Percentiles rank a stretch among this genome's conserved stretches.
Evolutionary conservation across 2,797 vertebrate species (phyloP).

Genomic region (Rhabdomys pumilio): DNA sequence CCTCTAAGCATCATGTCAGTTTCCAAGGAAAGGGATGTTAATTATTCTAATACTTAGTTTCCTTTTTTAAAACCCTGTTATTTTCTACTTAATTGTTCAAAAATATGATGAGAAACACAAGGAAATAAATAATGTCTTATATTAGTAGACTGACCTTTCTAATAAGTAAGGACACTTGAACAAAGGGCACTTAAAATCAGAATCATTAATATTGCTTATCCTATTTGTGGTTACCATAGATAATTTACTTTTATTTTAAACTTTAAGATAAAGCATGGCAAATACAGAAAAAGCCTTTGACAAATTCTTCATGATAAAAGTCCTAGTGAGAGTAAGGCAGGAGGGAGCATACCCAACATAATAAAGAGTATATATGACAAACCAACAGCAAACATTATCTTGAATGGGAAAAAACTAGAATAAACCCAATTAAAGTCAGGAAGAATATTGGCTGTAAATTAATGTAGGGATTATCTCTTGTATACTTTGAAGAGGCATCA

Average conservation of each 20-base stretch:
- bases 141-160: slow-evolving; percentile 21
- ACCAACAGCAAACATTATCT: neutral
- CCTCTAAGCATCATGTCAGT: neutral
- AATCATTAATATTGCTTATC: neutral
- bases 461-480: neutral
- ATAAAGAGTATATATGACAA: neutral
- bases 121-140: slow-evolving; percentile 54
- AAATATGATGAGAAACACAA: slow-evolving; percentile 52
- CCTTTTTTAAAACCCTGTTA: slow-evolving; percentile 42
- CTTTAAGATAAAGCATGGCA: slow-evolving; percentile 3
- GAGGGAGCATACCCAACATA: too few species aligned
- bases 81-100: slow-evolving; percentile 64
- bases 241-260: slow-evolving; percentile 60
- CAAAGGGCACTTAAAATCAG: slow-evolving; percentile 51
- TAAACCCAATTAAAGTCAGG: neutral
- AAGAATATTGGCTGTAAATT: neutral
- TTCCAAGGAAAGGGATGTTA: neutral
- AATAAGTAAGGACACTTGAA: slow-evolving; percentile 60
- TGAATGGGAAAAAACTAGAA: neutral
- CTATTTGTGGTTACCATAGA: neutral
- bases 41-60: slow-evolving; percentile 19
- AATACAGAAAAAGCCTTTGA: neutral
- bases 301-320: neutral
- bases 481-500: neutral
- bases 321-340: neutral